These are phyloP conservation scores for Trichopoda pennipes DNA, from an alignment of 2,888 invertebrate genomes.

Conservation along the genomic window DNA sequence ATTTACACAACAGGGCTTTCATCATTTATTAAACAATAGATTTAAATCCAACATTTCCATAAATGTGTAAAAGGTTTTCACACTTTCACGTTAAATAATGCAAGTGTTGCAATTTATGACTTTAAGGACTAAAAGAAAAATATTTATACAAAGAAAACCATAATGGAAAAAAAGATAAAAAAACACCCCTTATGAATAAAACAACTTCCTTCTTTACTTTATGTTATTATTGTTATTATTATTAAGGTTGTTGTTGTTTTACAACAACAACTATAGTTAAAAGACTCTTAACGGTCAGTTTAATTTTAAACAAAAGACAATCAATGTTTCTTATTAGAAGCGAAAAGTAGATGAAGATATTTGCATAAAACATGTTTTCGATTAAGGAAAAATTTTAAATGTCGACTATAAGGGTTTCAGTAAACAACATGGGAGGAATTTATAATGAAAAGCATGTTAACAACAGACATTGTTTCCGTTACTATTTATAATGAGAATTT, in stretches of 20 bases:
- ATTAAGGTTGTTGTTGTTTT: not conserved
- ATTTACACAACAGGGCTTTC: slow-evolving; percentile 45
- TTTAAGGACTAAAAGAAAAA: not conserved
- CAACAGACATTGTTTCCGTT: slow-evolving; percentile 39
- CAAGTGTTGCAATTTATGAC: slow-evolving; percentile 65
- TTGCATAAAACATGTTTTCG: slow-evolving; percentile 45
- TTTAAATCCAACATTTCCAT: slow-evolving; percentile 41
- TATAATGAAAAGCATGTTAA: slow-evolving; percentile 49
- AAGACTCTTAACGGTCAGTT: slow-evolving; percentile 29
- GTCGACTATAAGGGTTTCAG: not conserved
- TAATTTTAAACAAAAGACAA: slow-evolving; percentile 45
- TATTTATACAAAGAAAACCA: not conserved
- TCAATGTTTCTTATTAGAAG: slow-evolving; percentile 16
- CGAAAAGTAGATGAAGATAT: slow-evolving; percentile 34
- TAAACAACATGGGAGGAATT: slow-evolving; percentile 32
- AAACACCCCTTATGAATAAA: slow-evolving; percentile 29
- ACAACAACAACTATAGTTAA: slow-evolving; percentile 10
- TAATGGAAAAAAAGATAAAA: slow-evolving; percentile 3
- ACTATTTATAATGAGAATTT: not conserved
- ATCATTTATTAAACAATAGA: slow-evolving; percentile 57
- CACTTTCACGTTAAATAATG: slow-evolving; percentile 61
- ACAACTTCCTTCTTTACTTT: slow-evolving; percentile 18
- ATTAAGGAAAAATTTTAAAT: slow-evolving; percentile 13
- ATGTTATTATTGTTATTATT: slow-evolving; percentile 13
- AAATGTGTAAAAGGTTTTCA: slow-evolving; percentile 50